Conservation (phyloP, 2,113 vertebrate species). For the Rissa tridactyla region DNA sequence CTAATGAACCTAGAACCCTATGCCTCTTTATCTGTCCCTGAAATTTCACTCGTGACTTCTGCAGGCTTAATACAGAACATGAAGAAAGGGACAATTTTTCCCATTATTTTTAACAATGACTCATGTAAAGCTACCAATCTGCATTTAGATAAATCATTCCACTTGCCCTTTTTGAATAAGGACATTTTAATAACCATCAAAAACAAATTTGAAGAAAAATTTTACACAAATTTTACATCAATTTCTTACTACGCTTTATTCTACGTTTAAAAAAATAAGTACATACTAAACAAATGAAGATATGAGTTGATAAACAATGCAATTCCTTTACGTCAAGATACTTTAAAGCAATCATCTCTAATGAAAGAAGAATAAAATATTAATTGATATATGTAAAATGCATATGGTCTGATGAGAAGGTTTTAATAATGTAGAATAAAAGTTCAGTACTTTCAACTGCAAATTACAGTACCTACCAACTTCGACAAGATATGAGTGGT, state of each 20-base stretch:
- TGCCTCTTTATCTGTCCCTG: not conserved
- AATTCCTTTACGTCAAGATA: not conserved
- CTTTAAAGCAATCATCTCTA: not conserved
- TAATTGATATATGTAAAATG: not conserved
- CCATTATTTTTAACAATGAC: not conserved
- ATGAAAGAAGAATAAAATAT: not conserved
- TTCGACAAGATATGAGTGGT: slow-evolving; percentile 86
- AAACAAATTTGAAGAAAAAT: not conserved
- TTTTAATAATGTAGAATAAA: not conserved
- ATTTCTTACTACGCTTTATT: not conserved
- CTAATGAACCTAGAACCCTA: not conserved
- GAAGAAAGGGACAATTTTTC: not conserved
- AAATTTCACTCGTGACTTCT: not conserved
- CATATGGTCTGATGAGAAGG: not conserved
- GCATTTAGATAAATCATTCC: not conserved
- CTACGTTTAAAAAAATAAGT: not conserved
- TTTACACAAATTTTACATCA: not conserved
- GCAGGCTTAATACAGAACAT: not conserved
- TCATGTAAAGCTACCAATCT: not conserved
- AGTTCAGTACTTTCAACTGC: not conserved
- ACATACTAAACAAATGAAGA: not conserved
- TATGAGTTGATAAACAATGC: not conserved
- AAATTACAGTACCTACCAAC: slow-evolving; percentile 79
- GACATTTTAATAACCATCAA: not conserved
- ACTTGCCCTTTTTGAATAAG: not conserved